Base-by-base conservation (phyloP, 2,113 vertebrate genomes). In the Quiscalus mexicanus region DNA sequence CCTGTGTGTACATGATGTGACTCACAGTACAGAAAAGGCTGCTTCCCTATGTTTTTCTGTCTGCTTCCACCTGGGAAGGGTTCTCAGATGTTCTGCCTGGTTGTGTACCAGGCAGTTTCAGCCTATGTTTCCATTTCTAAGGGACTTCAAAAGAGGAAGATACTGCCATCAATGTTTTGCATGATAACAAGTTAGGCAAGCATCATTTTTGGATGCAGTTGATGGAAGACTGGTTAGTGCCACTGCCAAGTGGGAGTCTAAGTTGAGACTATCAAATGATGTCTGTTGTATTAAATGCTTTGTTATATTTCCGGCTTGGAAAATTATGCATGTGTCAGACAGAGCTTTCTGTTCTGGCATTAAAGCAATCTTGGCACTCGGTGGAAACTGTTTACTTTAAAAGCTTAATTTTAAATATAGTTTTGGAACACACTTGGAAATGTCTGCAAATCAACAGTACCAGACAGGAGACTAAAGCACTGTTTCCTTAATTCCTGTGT, bases 91-190 rank as follows among this genome's bases (percentile, higher is more conserved):
- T 52, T 84, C 88, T 92, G 35, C 23, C 4, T 37, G 75, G 73
- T 94, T 92, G 56, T 44, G 37, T 88, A 92, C 84, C 90, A 78
- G 73, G 60, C 27, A 2, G 56, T 87, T 87, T 58, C 90, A 89
- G 71, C 68, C 69, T 16, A 12, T 21, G 3, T 49, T 90, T 89
- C 73, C 88, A 79, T 87, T 84, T 89, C 88, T 58, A 93, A 27
- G 0, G 4, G 68, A 84, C 86, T 94, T 96, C 90, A 87, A 89
- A 96, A 96, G 86, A 82, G 86, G 80, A 93, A 92, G 92, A 75
- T 95, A 86, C 88, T 95, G 90, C 95, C 93, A 89, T 94, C 87
- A 89, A n/a, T 76, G 88, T 94, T 96, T 96, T 96, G 86, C 96
- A 96, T 93, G 86, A 94, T 96, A 97, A 87, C 80, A 19, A 96